Evolutionary conservation across 1,140 invertebrate species (phyloP).

Genomic region (Ceratina japonica): DNA sequence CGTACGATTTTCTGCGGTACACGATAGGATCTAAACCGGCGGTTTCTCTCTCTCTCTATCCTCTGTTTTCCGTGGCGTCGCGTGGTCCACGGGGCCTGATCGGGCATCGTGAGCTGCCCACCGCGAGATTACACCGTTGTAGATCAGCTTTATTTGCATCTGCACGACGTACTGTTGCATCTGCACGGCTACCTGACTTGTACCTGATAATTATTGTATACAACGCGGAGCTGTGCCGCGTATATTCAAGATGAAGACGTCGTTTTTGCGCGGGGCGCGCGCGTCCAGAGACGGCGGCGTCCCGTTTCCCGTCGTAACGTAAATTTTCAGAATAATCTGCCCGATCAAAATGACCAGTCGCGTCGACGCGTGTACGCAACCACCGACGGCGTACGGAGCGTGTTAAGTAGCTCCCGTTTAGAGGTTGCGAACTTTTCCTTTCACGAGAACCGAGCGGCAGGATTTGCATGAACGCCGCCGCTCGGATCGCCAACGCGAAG

Average conservation of each 20-base stretch:
- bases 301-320: slow-evolving; percentile 28
- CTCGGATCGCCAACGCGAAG: slow-evolving; percentile 3
- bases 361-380: slow-evolving; percentile 29
- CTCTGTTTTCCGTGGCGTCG: slow-evolving; percentile 31
- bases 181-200: slow-evolving; percentile 54
- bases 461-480: slow-evolving; percentile 25
- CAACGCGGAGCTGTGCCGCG: slow-evolving; percentile 17
- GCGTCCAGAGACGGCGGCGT: background rate
- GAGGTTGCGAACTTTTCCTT: slow-evolving; percentile 37
- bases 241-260: slow-evolving; percentile 56
- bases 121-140: slow-evolving; percentile 61
- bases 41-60: slow-evolving; percentile 23
- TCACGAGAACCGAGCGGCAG: slow-evolving; percentile 24
- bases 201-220: slow-evolving; percentile 64
- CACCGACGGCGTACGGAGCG: slow-evolving; percentile 9
- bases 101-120: slow-evolving; percentile 59
- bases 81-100: slow-evolving; percentile 40
- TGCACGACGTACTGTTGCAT: slow-evolving; percentile 62
- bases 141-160: slow-evolving; percentile 69
- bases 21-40: slow-evolving; percentile 57
- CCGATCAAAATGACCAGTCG: slow-evolving; percentile 36
- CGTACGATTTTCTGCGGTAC: slow-evolving; percentile 49
- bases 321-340: slow-evolving; percentile 55
- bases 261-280: slow-evolving; percentile 14
- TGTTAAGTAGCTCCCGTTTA: slow-evolving; percentile 39